Evolutionary conservation across 1,140 invertebrate species (phyloP), one percentile per base, ranked within the genome.

Genomic region (Drosophila saltans): DNA sequence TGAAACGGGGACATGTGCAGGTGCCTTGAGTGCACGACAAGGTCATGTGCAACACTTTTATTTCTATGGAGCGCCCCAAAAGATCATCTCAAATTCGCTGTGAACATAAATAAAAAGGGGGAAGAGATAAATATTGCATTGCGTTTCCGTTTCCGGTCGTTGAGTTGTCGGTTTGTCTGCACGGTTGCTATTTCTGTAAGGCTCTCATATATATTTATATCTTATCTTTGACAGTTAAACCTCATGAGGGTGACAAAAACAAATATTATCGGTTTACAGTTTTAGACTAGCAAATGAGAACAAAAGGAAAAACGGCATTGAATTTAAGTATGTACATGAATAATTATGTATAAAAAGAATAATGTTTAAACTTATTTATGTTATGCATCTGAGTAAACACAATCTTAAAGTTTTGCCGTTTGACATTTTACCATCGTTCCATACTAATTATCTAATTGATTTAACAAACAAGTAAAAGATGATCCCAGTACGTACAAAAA

Each of bases 91-190:
- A 59, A 59, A 81, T 69, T 71, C 40, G 56, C 52, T 45, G 40
- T 26, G 39, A 63, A 9, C 21, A 63, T 21, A 11, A 16, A 16
- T 28, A 21, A 33, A 70, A 56, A 48, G 78, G 62, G 66, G 43
- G 63, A 69, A 61, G 59, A 79, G 79, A 86, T 88, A 77, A 52
- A 76, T 88, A 79, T 88, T 82, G 82, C 75, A 81, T 75, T 63
- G 58, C 41, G 48, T 75, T 86, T 76, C 82, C 83, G 67, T 78
- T 85, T 85, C 81, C 81, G 82, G 81, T 81, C 76, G 33, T 36
- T 36, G 33, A 7, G 33, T 7, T 36, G 76, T 58, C 39, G 39
- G 48, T 78, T 52, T 52, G 69, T 67, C 66, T 60, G 56, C 65
- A 30, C 68, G 62, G 71, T 64, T 78, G 81, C 81, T 85, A 85